These are phyloP conservation scores for Ceratina australensis DNA, from an alignment of 1,140 invertebrate species.

Conservation along the genomic window DNA sequence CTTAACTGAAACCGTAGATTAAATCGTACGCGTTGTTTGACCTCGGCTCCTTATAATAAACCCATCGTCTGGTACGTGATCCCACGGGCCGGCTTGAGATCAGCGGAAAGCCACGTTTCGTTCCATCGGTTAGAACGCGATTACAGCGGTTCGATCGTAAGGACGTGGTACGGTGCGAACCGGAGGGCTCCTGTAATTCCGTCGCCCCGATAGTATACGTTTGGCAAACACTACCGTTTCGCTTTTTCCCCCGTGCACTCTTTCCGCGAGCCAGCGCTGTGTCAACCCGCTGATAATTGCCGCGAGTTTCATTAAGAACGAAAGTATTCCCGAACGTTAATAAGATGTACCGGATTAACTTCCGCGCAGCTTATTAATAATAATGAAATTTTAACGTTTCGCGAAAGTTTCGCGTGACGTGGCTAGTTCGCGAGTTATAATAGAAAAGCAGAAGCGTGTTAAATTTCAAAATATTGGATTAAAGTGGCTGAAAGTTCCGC, in stretches of 20 bases:
- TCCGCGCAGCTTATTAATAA: not conserved
- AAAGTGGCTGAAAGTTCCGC: not conserved
- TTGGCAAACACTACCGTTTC: slow-evolving; percentile 40
- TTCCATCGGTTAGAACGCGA: slow-evolving; percentile 53
- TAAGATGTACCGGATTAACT: not conserved
- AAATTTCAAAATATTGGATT: slow-evolving; percentile 1
- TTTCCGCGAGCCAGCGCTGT: not conserved
- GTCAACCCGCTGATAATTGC: slow-evolving; percentile 2
- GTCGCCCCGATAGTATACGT: slow-evolving; percentile 4
- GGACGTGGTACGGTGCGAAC: slow-evolving; percentile 52
- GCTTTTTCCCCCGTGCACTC: not conserved
- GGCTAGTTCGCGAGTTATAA: not conserved
- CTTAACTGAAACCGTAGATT: not conserved
- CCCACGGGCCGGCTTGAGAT: slow-evolving; percentile 57
- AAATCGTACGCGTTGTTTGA: slow-evolving; percentile 22
- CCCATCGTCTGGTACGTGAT: slow-evolving; percentile 58
- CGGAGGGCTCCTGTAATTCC: slow-evolving; percentile 53
- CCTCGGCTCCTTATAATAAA: slow-evolving; percentile 44
- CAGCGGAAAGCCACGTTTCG: slow-evolving; percentile 58
- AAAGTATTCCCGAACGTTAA: not conserved
- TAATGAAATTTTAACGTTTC: not conserved
- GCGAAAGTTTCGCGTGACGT: not conserved
- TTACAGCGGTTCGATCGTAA: slow-evolving; percentile 53
- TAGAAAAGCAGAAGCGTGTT: not conserved
- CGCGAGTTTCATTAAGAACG: slow-evolving; percentile 1